Base-by-base conservation (phyloP, 2,797 vertebrate genomes). In the Lutjanus argentimaculatus region DNA sequence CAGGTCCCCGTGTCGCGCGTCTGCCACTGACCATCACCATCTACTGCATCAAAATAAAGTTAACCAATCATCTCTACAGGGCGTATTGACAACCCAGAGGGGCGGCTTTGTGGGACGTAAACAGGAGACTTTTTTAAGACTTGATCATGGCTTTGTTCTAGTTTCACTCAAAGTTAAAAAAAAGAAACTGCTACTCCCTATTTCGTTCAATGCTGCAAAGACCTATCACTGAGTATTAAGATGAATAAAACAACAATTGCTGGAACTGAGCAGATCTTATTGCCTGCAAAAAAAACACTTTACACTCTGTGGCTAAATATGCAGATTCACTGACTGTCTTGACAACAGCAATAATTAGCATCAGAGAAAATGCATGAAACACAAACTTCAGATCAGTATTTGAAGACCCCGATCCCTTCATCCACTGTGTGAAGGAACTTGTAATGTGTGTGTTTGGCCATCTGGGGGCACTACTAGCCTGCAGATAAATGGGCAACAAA, bases 381-480 rank as follows among this genome's bases (percentile, higher is more conserved):
- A 73, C 51, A 59, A 90, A 91, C 85, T 89, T 87, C 42, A 88
- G 62, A 81, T 17, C 45, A 73, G 57, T 48, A 46, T 62, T 82
- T 56, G 57, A 64, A 80, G 59, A 84, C 48, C n/a, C 45, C 53
- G 22, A 72, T 81, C 65, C 6, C 51, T 49, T n/a, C 57, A 75
- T 66, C 25, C 71, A 63, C 65, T 40, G n/a, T 21, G 30, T 63
- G 45, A 42, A 46, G 42, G 58, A 66, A 84, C 72, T 71, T 94
- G 95, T 92, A 95, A 94, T 95, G 82, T 80, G 69, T 67, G 6
- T 70, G 40, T 80, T 68, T 87, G 65, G 71, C 95, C 96, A 94
- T 94, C 52, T 91, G 95, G 93, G 85, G 95, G 94, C 95, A 95
- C 89, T 95, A 92, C 88, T 88, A 81, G 82, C 82, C 91, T 88